phyloP scores from a whole-genome alignment of 2,113 vertebrate species.

The Marcusenius ussheri region DNA sequence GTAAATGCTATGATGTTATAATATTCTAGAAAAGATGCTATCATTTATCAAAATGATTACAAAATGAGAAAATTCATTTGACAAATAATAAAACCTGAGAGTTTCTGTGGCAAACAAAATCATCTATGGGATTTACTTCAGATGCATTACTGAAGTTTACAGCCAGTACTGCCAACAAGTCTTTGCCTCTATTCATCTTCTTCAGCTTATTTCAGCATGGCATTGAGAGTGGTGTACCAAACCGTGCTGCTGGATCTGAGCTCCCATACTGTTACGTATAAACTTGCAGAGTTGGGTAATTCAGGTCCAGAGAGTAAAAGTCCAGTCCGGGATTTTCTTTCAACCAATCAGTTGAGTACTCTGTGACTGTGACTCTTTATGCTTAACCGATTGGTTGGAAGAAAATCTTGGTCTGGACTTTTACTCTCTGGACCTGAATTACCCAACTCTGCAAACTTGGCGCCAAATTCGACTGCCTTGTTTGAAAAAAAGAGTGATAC shows the following conservation, averaged over 20 bases:
- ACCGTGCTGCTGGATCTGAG: background rate
- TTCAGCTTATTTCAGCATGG: background rate
- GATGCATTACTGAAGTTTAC: background rate
- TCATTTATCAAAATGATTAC: background rate
- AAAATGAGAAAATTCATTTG: background rate
- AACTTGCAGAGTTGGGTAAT: too few relatives aligned
- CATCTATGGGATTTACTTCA: background rate
- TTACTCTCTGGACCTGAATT: too few relatives aligned
- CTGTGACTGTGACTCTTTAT: too few relatives aligned
- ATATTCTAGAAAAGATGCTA: background rate
- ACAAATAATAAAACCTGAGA: background rate
- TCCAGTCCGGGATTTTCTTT: too few relatives aligned
- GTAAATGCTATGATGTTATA: background rate
- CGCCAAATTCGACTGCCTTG: background rate
- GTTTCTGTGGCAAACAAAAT: background rate
- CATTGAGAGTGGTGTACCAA: background rate
- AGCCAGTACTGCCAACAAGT: background rate
- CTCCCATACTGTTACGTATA: background rate
- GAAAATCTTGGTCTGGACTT: too few relatives aligned
- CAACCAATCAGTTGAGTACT: too few relatives aligned
- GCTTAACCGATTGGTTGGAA: too few relatives aligned
- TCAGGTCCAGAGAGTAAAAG: too few relatives aligned
- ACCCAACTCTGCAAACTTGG: too few relatives aligned
- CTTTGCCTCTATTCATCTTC: background rate
- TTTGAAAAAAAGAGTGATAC: background rate